Percentiles rank a stretch among this genome's conserved stretches.
Conservation (phyloP, 2,113 vertebrate species). For the Colaptes auratus region DNA sequence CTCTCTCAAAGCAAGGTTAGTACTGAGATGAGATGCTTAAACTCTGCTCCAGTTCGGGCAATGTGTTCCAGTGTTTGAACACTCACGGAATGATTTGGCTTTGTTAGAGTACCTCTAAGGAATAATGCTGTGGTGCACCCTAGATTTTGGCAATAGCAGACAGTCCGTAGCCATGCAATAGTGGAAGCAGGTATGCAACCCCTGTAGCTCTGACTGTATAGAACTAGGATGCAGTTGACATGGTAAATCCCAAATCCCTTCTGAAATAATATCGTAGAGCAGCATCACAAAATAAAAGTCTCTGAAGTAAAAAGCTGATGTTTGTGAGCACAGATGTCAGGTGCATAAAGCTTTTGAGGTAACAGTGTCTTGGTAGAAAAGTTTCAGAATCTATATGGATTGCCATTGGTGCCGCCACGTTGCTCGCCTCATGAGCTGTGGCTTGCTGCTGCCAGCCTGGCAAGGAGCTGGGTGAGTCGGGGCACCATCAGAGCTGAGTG, state of each 20-base stretch:
- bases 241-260: not conserved
- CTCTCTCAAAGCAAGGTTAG: not conserved
- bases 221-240: not conserved
- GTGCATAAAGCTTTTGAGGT: not conserved
- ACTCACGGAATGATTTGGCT: not conserved
- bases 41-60: not conserved
- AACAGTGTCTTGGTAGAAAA: not conserved
- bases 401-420: not conserved
- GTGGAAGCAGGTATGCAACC: not conserved
- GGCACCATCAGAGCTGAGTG: conserved; percentile 26
- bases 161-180: not conserved
- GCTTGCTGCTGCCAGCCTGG: not conserved
- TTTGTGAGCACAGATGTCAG: not conserved
- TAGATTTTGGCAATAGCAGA: not conserved
- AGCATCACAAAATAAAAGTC: not conserved
- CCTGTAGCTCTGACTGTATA: not conserved
- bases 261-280: not conserved
- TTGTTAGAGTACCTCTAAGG: not conserved
- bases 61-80: not conserved
- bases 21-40: not conserved
- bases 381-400: accelerated
- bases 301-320: not conserved
- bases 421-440: accelerated
- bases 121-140: not conserved
- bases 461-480: not conserved